Percentiles rank a stretch among this genome's conserved stretches.
These are phyloP conservation scores for Salpingus planirostris DNA, from an alignment of 2,888 invertebrate genomes.

Conservation along the genomic window DNA sequence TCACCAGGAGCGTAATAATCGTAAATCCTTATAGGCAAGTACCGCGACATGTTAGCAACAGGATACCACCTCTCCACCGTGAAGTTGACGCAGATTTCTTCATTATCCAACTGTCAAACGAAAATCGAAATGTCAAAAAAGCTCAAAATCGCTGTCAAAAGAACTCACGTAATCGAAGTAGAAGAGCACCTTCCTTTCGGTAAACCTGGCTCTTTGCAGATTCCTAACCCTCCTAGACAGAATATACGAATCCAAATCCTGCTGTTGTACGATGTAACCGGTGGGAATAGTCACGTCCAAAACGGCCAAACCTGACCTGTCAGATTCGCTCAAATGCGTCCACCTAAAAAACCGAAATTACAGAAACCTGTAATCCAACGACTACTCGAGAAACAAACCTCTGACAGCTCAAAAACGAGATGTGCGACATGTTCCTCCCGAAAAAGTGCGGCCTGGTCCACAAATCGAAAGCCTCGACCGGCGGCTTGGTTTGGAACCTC, in stretches of 20 bases:
- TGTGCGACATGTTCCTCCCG: constrained; percentile 90
- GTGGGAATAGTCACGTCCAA: constrained; percentile 82
- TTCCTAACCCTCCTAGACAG: constrained; percentile 67
- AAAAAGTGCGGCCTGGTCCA: constrained; percentile 64
- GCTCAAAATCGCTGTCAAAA: too few species aligned
- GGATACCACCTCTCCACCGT: constrained; percentile 93
- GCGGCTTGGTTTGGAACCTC: constrained; percentile 78
- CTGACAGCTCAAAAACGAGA: constrained; percentile 78
- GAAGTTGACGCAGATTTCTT: constrained; percentile 84
- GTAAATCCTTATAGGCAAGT: constrained; percentile 81
- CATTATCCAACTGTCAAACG: constrained; percentile 61
- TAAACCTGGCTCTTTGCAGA: constrained; percentile 76
- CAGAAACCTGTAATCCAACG: too few species aligned
- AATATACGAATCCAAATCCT: constrained; percentile 78
- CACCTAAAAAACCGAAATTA: constrained; percentile 60
- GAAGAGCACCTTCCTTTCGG: constrained; percentile 75
- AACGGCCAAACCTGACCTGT: constrained; percentile 80
- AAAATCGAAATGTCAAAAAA: too few species aligned
- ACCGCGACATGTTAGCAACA: constrained; percentile 92
- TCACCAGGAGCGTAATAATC: constrained; percentile 96
- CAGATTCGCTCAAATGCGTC: constrained; percentile 67
- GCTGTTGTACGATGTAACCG: constrained; percentile 86
- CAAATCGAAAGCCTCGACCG: constrained; percentile 71
- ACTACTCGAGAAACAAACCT: too few species aligned
- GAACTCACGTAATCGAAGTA: constrained; percentile 85